Percentiles rank a stretch among this genome's conserved stretches.
Conservation (phyloP, 2,113 vertebrate genomes). For the Pedetes capensis region DNA sequence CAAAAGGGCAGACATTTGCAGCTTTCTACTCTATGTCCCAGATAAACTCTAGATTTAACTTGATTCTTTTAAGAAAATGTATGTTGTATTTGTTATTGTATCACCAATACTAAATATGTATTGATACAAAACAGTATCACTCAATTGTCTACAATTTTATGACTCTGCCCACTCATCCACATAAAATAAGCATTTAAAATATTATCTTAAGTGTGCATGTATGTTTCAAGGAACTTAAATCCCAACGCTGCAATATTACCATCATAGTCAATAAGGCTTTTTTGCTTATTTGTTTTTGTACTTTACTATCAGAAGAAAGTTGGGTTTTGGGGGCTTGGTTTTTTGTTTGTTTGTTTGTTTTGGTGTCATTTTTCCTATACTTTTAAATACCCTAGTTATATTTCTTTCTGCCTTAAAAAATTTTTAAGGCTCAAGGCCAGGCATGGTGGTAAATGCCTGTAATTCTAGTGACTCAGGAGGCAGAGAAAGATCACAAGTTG, state of each 20-base stretch:
- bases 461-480: too few relatives aligned
- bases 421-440: too few relatives aligned
- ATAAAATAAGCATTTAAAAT: constrained; percentile 31
- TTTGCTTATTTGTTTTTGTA: background rate
- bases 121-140: background rate
- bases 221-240: background rate
- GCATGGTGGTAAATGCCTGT: too few relatives aligned
- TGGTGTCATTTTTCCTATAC: background rate
- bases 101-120: background rate
- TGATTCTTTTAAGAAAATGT: constrained; percentile 2
- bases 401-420: background rate
- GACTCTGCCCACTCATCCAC: background rate
- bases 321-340: too few relatives aligned
- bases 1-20: constrained; percentile 28
- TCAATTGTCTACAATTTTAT: constrained; percentile 13
- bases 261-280: background rate
- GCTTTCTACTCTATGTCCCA: constrained; percentile 20
- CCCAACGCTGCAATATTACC: background rate
- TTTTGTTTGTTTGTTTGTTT: too few relatives aligned
- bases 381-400: background rate
- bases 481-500: too few relatives aligned
- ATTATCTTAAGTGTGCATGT: background rate
- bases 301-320: background rate
- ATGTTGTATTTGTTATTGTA: background rate
- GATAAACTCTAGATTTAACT: constrained; percentile 22